Percentiles rank a stretch among this genome's conserved stretches.
phyloP scores from a whole-genome alignment of 2,888 invertebrate genomes.

The Leptopilina myrica region DNA sequence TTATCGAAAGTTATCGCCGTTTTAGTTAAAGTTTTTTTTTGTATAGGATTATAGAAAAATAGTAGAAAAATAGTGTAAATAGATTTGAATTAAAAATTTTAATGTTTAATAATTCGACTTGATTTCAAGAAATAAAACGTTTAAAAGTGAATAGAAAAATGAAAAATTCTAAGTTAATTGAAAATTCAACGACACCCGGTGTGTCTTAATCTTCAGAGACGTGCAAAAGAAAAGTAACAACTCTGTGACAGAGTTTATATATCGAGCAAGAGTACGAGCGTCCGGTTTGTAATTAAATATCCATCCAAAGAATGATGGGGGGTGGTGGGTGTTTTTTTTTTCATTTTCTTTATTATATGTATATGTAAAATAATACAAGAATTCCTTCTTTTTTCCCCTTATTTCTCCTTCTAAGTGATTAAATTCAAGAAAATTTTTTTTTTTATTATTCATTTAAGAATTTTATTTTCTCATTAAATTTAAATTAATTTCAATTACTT shows the following conservation, averaged over 20 bases:
- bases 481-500: too few species aligned
- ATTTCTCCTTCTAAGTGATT: neutral
- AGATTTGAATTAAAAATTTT: too few species aligned
- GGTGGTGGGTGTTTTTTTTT: neutral
- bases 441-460: too few species aligned
- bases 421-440: neutral
- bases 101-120: too few species aligned
- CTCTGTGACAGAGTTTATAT: slow-evolving; percentile 39
- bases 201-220: slow-evolving; percentile 11
- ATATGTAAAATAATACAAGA: slow-evolving; percentile 9
- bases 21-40: too few species aligned
- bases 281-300: slow-evolving; percentile 39
- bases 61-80: too few species aligned
- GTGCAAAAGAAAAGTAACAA: slow-evolving; percentile 40
- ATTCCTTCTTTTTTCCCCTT: neutral
- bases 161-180: neutral
- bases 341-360: too few species aligned
- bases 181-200: slow-evolving; percentile 39
- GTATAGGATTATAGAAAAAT: too few species aligned
- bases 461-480: too few species aligned
- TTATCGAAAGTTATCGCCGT: too few species aligned
- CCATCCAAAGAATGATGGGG: neutral
- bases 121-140: too few species aligned
- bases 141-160: neutral
- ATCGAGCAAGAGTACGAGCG: slow-evolving; percentile 17